phyloP scores from a whole-genome alignment of 2,888 invertebrate species.

The Choreutis nemorana region DNA sequence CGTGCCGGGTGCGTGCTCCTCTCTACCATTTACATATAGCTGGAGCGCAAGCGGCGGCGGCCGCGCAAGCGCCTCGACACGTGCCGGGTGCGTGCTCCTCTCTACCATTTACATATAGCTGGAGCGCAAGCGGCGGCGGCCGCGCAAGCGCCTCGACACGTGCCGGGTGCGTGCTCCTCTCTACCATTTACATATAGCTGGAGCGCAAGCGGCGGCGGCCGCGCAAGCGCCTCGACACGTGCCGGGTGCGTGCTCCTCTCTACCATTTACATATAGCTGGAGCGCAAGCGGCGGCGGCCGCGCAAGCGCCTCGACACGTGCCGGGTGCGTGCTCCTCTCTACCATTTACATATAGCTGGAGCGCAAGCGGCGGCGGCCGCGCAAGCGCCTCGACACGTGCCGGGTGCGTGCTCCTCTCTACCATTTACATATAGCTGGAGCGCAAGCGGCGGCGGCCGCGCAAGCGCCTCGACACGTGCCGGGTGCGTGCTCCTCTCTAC shows the following conservation, averaged over 20 bases:
- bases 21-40: conserved; percentile 66
- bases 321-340: conserved; percentile 79
- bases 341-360: too few species aligned
- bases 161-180: conserved; percentile 13
- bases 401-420: conserved; percentile 21
- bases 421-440: conserved; percentile 50
- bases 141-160: conserved; percentile 79
- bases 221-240: conserved; percentile 58
- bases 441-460: conserved; percentile 96
- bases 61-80: conserved; percentile 95
- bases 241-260: background rate
- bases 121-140: background rate
- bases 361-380: conserved; percentile 86
- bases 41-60: conserved; percentile 75
- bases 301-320: conserved; percentile 84
- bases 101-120: background rate
- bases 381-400: conserved; percentile 93
- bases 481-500: conserved; percentile 18
- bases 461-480: conserved; percentile 91
- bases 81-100: conserved; percentile 52
- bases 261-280: conserved; percentile 62
- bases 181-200: too few species aligned
- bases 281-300: conserved; percentile 93
- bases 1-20: conserved; percentile 93
- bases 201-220: conserved; percentile 96